These are phyloP conservation scores for Montipora foliosa DNA, from an alignment of 64 coral and sea anemone species.

Conservation along the genomic window DNA sequence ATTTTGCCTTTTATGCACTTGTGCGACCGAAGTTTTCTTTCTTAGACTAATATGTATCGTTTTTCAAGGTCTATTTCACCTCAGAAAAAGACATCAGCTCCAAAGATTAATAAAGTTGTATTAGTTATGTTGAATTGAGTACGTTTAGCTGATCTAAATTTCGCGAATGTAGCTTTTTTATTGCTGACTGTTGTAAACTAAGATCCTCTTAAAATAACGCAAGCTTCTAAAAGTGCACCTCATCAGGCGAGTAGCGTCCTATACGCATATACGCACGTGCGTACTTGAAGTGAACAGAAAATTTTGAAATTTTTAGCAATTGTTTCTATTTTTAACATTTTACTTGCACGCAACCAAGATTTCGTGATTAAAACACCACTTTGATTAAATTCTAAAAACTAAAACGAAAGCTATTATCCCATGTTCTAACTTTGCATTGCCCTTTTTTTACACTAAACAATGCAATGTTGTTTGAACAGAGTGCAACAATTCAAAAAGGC, in stretches of 20 bases:
- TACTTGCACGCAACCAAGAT: background rate
- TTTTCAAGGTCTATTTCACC: too few relatives aligned
- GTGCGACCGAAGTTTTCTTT: too few relatives aligned
- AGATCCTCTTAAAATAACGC: too few relatives aligned
- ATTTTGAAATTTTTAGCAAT: slow-evolving; percentile 4
- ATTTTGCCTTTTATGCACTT: too few relatives aligned
- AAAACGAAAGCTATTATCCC: slow-evolving; percentile 19
- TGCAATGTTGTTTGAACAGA: slow-evolving; percentile 29
- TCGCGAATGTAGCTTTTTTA: too few relatives aligned
- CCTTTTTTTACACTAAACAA: slow-evolving; percentile 48
- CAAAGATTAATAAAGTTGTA: too few relatives aligned
- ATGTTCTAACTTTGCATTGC: slow-evolving; percentile 55
- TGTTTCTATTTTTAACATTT: background rate
- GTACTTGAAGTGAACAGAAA: background rate
- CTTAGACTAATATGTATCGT: too few relatives aligned
- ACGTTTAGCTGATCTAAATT: too few relatives aligned
- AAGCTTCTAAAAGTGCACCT: too few relatives aligned
- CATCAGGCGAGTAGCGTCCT: background rate
- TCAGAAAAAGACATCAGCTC: too few relatives aligned
- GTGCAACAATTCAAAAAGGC: slow-evolving; percentile 60
- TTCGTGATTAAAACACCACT: slow-evolving; percentile 33
- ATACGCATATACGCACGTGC: slow-evolving; percentile 20
- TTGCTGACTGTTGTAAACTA: too few relatives aligned
- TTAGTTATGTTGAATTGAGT: too few relatives aligned
- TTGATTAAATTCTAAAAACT: slow-evolving; percentile 44